These are phyloP conservation scores for Chlorodrepanis virens DNA, from an alignment of 2,113 vertebrate species.

Conservation along the genomic window DNA sequence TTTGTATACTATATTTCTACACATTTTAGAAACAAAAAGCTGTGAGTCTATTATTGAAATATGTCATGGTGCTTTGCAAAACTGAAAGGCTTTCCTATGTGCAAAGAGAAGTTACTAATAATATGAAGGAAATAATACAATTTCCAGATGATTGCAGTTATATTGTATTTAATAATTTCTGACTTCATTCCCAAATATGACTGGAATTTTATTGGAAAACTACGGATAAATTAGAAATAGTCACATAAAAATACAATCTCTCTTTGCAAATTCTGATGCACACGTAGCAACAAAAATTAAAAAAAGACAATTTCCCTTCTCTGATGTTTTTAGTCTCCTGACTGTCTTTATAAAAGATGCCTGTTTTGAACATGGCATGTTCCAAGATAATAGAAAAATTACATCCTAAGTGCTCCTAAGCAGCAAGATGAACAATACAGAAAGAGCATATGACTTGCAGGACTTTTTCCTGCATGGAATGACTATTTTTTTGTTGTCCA, in stretches of 20 bases:
- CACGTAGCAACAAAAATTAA: not conserved
- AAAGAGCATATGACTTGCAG: not conserved
- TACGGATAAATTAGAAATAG: not conserved
- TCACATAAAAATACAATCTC: not conserved
- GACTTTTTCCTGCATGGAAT: not conserved
- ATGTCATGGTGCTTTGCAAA: not conserved
- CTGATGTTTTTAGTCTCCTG: not conserved
- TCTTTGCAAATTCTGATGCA: not conserved
- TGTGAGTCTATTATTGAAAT: not conserved
- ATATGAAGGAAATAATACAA: not conserved
- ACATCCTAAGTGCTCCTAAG: not conserved
- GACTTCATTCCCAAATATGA: not conserved
- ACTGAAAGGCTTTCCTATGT: not conserved
- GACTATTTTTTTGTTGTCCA: not conserved
- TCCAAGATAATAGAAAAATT: not conserved
- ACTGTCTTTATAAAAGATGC: not conserved
- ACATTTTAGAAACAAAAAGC: not conserved
- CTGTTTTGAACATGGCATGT: not conserved
- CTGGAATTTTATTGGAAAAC: not conserved
- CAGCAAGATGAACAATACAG: not conserved
- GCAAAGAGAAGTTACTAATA: not conserved
- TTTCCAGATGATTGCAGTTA: not conserved
- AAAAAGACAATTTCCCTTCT: not conserved
- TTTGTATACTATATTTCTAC: not conserved
- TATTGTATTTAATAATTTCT: not conserved